These are phyloP conservation scores for Palythoa caribaeorum DNA, from an alignment of 92 coral and sea anemone species.

Conservation along the genomic window DNA sequence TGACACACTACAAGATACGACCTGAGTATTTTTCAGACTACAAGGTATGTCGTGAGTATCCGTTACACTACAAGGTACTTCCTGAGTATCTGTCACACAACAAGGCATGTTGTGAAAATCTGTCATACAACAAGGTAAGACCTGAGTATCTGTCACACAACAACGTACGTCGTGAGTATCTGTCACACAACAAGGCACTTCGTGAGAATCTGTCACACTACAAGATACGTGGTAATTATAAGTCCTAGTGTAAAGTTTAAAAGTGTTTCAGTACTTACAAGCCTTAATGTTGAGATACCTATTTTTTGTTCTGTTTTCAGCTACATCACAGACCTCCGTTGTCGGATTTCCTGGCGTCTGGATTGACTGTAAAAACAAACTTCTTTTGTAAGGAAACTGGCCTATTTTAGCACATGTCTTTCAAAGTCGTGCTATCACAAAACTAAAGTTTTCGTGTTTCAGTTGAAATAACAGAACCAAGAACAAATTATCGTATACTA, in stretches of 20 bases:
- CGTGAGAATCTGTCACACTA: background rate
- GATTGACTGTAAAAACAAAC: constrained; percentile 50
- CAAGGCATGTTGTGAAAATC: background rate
- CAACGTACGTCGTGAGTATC: background rate
- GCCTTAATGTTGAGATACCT: constrained; percentile 80
- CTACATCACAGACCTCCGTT: constrained; percentile 41
- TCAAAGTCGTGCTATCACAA: too few species aligned
- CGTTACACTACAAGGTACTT: background rate
- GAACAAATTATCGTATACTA: too few species aligned
- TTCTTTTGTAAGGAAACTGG: too few species aligned
- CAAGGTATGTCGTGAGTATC: background rate
- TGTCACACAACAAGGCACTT: background rate
- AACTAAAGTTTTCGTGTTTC: too few species aligned
- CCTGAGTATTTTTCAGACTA: background rate
- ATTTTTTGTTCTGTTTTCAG: constrained; percentile 63
- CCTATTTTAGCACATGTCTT: too few species aligned
- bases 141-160: background rate
- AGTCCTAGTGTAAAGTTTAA: background rate
- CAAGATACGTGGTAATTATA: background rate
- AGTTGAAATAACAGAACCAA: too few species aligned
- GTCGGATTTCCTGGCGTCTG: constrained; percentile 54
- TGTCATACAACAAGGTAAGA: background rate
- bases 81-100: too few species aligned
- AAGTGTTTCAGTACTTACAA: constrained; percentile 58
- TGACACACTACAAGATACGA: background rate